Evolutionary conservation across 2,888 invertebrate genomes (phyloP), one percentile per base, ranked within the genome.

Genomic region (Acholoe squamosa): DNA sequence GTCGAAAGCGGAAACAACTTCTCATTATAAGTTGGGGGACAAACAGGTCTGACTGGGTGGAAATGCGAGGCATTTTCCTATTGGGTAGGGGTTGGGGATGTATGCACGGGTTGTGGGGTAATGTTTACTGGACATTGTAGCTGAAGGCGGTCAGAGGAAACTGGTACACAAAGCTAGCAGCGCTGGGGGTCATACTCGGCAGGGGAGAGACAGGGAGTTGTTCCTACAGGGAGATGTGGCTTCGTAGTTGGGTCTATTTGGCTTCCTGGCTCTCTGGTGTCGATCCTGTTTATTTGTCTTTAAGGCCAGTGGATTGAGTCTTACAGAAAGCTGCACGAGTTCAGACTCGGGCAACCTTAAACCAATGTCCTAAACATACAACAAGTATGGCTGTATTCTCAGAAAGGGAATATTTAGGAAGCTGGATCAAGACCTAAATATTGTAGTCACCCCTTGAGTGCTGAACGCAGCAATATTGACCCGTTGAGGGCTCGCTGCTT

Each of bases 11-110:
- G 71, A 71, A 71, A 71, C 71, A 25, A 28, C 71, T 71, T 71
- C 71, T 71, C 71, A 71, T 71, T 71, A n/a, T n/a, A 71, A 71
- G 71, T 71, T 71, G 3, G 28, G 14, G 71, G 71, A 71, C 71
- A 71, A 71, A 71, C 28, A 71, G 28, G 71, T 71, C 14, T 25
- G 31, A 0, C 71, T 1, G 19, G 25, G 71, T 22, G 71, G 14
- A 71, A 71, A n/a, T 28, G 16, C 3, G 61, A 22, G 61, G 61
- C 1, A 3, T n/a, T 61, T n/a, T n/a, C 14, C 61, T 61, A 61
- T 61, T 61, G 61, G 61, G 54, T 61, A n/a, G 43, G 43, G 3
- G 10, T 43, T 7, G n/a, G 7, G 61, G 61, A 19, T 61, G 61
- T n/a, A 14, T 1, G 14, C 10, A 43, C 10, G 61, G 61, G 61